Evolutionary conservation across 2,888 invertebrate genomes (phyloP).

Genomic region (Oscheius myriophilus): DNA sequence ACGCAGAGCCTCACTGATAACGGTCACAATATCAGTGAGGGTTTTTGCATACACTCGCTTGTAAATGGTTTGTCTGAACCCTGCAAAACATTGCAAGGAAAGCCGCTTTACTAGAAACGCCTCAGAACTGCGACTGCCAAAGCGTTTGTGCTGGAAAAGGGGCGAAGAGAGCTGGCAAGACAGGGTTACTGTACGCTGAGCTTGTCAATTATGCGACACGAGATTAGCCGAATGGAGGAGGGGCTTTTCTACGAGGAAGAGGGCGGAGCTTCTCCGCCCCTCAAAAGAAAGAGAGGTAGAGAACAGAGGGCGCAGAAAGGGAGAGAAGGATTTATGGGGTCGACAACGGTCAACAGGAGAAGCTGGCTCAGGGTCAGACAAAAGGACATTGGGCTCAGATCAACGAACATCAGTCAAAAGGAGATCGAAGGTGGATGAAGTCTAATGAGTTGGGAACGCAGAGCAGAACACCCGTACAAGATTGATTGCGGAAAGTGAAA

Average conservation of each 20-base stretch:
- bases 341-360: too few relatives aligned
- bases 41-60: too few relatives aligned
- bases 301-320: not conserved
- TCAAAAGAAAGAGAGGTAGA: slow-evolving; percentile 26
- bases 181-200: slow-evolving; percentile 16
- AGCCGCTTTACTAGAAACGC: not conserved
- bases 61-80: not conserved
- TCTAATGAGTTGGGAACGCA: too few relatives aligned
- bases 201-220: slow-evolving; percentile 11
- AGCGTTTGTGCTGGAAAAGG: not conserved
- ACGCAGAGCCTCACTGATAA: slow-evolving; percentile 12
- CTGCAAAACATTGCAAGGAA: not conserved
- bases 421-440: too few relatives aligned
- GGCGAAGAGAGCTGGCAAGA: not conserved
- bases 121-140: not conserved
- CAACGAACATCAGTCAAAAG: too few relatives aligned
- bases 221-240: slow-evolving; percentile 4
- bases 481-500: too few relatives aligned
- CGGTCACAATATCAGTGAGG: not conserved
- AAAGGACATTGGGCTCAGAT: too few relatives aligned
- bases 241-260: slow-evolving; percentile 25
- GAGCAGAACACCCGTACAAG: too few relatives aligned
- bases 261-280: slow-evolving; percentile 24
- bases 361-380: too few relatives aligned
- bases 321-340: too few relatives aligned